Evolutionary conservation across 1,140 invertebrate species (phyloP), one percentile per base, ranked within the genome.

Genomic region (Calephelis nemesis): DNA sequence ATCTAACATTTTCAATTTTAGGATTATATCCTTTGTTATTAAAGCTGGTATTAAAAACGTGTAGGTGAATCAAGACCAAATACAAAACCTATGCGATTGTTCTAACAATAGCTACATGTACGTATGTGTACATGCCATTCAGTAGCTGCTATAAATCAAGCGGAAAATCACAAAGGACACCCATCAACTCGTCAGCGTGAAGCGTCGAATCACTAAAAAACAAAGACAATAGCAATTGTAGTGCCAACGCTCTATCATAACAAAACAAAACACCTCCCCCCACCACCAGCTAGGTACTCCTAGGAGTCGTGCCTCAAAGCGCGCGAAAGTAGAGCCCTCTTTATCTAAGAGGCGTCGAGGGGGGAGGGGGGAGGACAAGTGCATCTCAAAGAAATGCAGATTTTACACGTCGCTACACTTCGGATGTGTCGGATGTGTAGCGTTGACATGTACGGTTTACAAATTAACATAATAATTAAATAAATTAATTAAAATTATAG

Each of bases 371-470:
- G 77, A 74, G 75, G 72, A 90, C 88, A 90, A 90, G 88, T 90
- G 88, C 88, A 90, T 88, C 88, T 90, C 88, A 90, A 90, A 90
- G 88, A 90, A 90, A 90, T 90, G 88, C 88, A 90, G 88, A 91
- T 91, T 91, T 89, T 89, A 91, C 88, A 89, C 87, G 88, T 89
- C 87, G 88, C 88, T 89, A 87, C 88, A 86, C 87, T 87, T 87
- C 77, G 84, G 82, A 82, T 82, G 85, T 83, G 82, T 81, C 81
- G 84, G 72, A 76, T 84, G 84, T 89, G 86, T 87, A 81, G 83
- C 73, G 77, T 78, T 74, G 74, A 76, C 71, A 6, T 19, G 78
- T 77, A 86, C 52, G 47, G 82, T 74, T 62, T 3, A 78, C 72
- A 82, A 7, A 71, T 39, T 54, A 67, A 64, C 30, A 75, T 62